Evolutionary conservation across 1,140 invertebrate genomes (phyloP), one percentile per base, ranked within the genome.

Genomic region (Drosophila parabipectinata): DNA sequence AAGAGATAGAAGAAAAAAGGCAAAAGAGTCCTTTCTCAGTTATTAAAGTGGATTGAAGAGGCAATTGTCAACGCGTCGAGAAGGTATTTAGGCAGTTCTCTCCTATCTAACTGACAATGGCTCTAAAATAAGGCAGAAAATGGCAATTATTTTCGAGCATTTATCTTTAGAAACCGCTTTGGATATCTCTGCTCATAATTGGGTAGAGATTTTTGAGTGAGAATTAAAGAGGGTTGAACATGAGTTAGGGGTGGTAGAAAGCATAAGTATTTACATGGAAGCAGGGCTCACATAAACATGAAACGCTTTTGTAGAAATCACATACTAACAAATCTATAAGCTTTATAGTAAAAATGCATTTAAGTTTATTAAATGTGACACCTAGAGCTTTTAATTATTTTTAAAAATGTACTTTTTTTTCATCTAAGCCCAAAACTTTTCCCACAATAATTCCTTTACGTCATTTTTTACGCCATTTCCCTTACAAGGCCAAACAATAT

Each of bases 31-130:
- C 47, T 56, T 51, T 39, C 50, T 44, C 61, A 64, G 82, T 81
- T 77, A 85, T 85, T 77, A 81, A 87, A 80, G 81, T 84, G 76
- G 79, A 67, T 80, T 79, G 54, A 72, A 75, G 81, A 69, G 77
- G 51, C 77, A 53, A 34, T 72, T 28, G 30, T 21, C 28, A 37
- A 52, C 32, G 55, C 44, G 47, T 39, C 55, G 60, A 74, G 45
- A 21, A 8, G 56, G 59, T 63, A 78, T 62, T 68, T 47, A 51
- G 45, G n/a, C 30, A 45, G n/a, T 1, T 15, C 37, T 30, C 15
- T 9, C 10, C 50, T 26, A 1, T 21, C 62, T n/a, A 10, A 15
- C 41, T 32, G 47, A 59, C 54, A 51, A 18, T 54, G 37, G 34
- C 47, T 51, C 28, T 53, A 47, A 28, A 44, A 63, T 52, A 64